Evolutionary conservation across 2,113 vertebrate species (phyloP).

Genomic region (Gavialis gangeticus): DNA sequence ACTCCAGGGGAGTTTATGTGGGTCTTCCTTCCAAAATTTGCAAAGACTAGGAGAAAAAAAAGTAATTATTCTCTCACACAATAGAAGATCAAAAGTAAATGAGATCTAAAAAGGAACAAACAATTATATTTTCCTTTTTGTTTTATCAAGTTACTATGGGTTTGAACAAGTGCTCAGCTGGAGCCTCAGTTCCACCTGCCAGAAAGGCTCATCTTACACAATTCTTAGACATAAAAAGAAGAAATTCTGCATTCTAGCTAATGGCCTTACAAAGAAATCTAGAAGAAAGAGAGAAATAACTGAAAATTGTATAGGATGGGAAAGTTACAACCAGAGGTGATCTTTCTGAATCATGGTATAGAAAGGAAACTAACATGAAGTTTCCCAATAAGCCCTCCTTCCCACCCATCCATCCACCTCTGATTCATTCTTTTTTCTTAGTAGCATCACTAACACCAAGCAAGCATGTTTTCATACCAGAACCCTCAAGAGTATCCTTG

Average conservation of each 20-base stretch:
- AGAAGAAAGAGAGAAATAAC: not conserved
- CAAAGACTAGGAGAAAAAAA: not conserved
- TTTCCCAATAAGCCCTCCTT: not conserved
- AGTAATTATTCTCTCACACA: not conserved
- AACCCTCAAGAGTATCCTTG: too few species aligned
- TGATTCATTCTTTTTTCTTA: not conserved
- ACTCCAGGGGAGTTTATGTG: not conserved
- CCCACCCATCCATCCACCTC: not conserved
- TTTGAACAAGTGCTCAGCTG: not conserved
- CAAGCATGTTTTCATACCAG: not conserved
- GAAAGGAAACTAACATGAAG: rapidly evolving
- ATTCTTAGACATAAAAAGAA: not conserved
- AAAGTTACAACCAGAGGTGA: not conserved
- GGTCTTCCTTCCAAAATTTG: not conserved
- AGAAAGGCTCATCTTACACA: not conserved
- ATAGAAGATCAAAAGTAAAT: not conserved
- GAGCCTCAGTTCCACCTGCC: not conserved
- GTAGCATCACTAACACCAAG: not conserved
- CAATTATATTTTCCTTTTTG: not conserved
- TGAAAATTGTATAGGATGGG: not conserved
- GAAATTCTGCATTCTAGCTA: not conserved
- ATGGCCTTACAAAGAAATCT: not conserved
- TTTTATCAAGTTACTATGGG: not conserved
- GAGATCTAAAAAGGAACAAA: not conserved
- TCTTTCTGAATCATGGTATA: not conserved